Evolutionary conservation across 2,113 vertebrate species (phyloP).

Genomic region (Tachuris rubrigastra): DNA sequence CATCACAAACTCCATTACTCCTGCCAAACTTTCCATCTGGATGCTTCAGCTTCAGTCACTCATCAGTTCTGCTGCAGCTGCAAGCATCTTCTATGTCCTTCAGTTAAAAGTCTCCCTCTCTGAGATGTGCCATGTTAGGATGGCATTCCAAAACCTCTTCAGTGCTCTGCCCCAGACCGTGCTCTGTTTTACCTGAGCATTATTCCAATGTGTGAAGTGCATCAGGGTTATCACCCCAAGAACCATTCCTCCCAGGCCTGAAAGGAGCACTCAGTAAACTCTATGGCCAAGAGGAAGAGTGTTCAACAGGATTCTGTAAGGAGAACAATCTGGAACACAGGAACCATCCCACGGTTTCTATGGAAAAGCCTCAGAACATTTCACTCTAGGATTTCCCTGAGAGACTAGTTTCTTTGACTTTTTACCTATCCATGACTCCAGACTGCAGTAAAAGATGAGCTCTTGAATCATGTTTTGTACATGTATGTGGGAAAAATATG

Average conservation of each 20-base stretch:
- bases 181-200: background rate
- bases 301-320: background rate
- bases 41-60: background rate
- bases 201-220: fast-evolving
- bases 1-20: background rate
- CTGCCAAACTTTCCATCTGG: conserved; percentile 6
- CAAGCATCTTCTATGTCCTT: background rate
- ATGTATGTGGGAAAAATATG: background rate
- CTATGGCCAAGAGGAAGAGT: background rate
- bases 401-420: background rate
- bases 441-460: background rate
- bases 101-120: background rate
- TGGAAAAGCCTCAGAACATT: background rate
- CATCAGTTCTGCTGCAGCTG: background rate
- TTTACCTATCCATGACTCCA: background rate
- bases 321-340: background rate
- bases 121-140: background rate
- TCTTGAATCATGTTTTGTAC: background rate
- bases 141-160: background rate
- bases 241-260: background rate
- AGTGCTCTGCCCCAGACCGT: background rate
- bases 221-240: background rate
- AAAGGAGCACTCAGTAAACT: background rate
- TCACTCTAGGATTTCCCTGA: no score
- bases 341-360: background rate